A percentile compares a stretch with the other conserved stretches of the same genome.
Conservation (phyloP, 2,888 invertebrate genomes). For the Thysanoteuthis rhombus region DNA sequence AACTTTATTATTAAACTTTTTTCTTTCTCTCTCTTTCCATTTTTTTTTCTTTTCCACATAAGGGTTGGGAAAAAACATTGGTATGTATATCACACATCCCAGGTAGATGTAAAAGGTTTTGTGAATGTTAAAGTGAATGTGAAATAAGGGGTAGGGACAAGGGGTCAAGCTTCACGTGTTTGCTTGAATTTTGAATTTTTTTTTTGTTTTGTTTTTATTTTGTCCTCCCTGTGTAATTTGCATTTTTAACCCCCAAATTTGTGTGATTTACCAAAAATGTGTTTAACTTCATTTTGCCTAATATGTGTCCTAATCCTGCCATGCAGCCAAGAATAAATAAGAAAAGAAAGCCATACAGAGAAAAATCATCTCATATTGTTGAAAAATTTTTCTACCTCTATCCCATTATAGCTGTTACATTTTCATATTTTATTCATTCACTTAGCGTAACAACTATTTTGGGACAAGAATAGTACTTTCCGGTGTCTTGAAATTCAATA, state of each 20-base stretch:
- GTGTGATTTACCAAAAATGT: not conserved
- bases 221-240: not conserved
- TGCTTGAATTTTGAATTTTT: not conserved
- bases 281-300: not conserved
- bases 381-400: too few species aligned
- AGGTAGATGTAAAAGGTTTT: not conserved
- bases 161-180: not conserved
- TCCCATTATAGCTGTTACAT: too few species aligned
- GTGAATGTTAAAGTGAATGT: not conserved
- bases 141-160: not conserved
- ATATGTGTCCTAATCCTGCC: not conserved
- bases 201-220: not conserved
- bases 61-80: not conserved
- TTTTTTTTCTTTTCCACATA: not conserved
- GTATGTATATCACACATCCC: conserved; percentile 12
- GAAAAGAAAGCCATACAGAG: too few species aligned
- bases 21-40: not conserved
- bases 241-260: not conserved
- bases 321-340: not conserved
- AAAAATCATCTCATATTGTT: too few species aligned
- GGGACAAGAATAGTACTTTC: too few species aligned
- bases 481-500: too few species aligned
- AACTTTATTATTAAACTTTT: not conserved
- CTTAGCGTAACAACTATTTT: too few species aligned
- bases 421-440: too few species aligned